phyloP scores from a whole-genome alignment of 2,888 invertebrate species.

The Podabrus alpinus region DNA sequence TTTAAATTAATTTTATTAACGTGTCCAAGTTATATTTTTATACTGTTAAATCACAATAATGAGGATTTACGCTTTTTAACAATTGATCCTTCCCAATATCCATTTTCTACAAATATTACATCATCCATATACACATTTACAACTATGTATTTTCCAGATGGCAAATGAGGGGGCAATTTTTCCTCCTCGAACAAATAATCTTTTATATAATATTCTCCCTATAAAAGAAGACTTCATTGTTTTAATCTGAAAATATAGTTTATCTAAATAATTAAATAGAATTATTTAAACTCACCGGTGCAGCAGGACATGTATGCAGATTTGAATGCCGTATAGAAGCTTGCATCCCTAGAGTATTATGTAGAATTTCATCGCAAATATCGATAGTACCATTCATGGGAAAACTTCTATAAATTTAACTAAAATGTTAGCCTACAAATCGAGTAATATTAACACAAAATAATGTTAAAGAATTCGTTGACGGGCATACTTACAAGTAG shows the following conservation, averaged over 20 bases:
- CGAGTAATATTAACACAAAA: too few relatives aligned
- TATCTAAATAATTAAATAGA: too few relatives aligned
- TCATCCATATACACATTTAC: neutral
- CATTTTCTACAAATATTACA: neutral
- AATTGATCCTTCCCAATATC: neutral
- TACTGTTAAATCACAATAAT: too few relatives aligned
- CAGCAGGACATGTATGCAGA: neutral
- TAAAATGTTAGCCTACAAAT: neutral
- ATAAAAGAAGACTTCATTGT: neutral
- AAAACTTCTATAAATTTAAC: neutral
- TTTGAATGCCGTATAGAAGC: neutral
- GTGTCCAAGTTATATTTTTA: too few relatives aligned
- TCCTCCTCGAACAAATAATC: neutral
- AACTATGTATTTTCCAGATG: neutral
- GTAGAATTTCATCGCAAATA: neutral
- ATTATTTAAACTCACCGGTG: neutral
- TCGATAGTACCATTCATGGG: neutral
- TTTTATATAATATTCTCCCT: neutral
- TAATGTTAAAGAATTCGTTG: neutral
- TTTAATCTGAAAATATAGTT: neutral
- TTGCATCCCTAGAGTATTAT: neutral
- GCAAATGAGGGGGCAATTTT: neutral
- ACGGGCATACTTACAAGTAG: neutral
- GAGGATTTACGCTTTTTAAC: neutral
- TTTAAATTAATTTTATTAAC: too few relatives aligned